phyloP scores from a whole-genome alignment of 2,797 vertebrate species.

The Karalla daura region DNA sequence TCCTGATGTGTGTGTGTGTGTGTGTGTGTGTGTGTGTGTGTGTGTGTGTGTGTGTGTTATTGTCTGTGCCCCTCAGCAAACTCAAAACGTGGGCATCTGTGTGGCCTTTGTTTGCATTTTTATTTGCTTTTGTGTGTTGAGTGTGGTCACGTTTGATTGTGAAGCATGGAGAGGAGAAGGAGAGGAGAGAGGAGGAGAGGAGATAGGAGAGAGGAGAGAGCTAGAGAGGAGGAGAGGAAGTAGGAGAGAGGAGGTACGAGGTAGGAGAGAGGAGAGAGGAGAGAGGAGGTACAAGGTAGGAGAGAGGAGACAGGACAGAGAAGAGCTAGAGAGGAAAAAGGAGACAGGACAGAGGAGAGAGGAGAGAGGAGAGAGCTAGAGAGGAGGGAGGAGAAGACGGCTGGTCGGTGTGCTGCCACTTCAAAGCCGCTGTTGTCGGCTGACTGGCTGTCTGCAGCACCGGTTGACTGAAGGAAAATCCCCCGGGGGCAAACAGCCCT shows the following conservation, averaged over 20 bases:
- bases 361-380: not conserved
- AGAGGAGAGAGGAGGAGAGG: not conserved
- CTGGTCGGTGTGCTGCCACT: conserved; percentile 59
- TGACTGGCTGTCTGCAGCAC: conserved; percentile 65
- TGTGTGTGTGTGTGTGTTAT: conserved; percentile 14
- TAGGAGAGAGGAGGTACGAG: no score
- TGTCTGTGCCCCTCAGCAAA: conserved; percentile 31
- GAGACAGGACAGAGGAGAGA: not conserved
- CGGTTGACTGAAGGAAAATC: conserved; percentile 56
- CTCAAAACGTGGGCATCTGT: conserved; percentile 60
- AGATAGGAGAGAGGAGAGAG: no score
- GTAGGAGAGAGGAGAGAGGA: no score
- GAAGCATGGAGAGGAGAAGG: conserved; percentile 15
- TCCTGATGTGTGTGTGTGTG: conserved; percentile 18
- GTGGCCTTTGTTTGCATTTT: conserved; percentile 61
- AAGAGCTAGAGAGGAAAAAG: not conserved
- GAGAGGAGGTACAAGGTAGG: no score
- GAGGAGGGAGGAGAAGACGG: conserved; percentile 37
- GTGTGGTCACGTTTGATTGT: conserved; percentile 45
- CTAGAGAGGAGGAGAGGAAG: conserved; percentile 35
- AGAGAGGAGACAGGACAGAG: conserved; percentile 7
- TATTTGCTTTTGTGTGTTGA: conserved; percentile 69
- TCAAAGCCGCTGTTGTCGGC: conserved; percentile 63
- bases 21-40: conserved; percentile 8
- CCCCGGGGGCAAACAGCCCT: conserved; percentile 61